phyloP scores from a whole-genome alignment of 2,888 invertebrate genomes.

The Thereva unica region DNA sequence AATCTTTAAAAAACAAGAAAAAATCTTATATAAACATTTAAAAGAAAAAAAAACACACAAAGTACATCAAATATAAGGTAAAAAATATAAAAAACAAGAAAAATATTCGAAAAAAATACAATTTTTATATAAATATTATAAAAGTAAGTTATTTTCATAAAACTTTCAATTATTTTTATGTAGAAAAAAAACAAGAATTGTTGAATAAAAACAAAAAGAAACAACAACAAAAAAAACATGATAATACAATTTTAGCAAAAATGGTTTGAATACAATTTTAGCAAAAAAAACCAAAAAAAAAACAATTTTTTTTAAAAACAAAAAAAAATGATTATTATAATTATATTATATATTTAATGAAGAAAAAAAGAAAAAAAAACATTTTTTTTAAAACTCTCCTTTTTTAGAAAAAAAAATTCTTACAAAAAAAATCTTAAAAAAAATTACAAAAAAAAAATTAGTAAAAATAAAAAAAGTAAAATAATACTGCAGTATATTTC shows the following conservation, averaged over 20 bases:
- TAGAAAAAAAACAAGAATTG: slow-evolving; percentile 17
- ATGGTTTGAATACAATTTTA: slow-evolving; percentile 9
- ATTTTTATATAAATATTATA: slow-evolving; percentile 25
- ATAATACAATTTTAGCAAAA: slow-evolving; percentile 26
- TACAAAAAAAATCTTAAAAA: slow-evolving; percentile 14
- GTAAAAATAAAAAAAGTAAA: slow-evolving; percentile 20
- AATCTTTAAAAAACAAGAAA: slow-evolving; percentile 34
- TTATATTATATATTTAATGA: background rate
- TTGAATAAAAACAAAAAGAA: background rate
- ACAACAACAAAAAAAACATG: too few species aligned
- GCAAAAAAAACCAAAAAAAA: background rate
- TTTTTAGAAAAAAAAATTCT: too few species aligned
- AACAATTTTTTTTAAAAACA: slow-evolving; percentile 11
- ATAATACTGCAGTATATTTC: slow-evolving; percentile 23
- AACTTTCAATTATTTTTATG: slow-evolving; percentile 41
- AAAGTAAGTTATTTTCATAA: slow-evolving; percentile 39
- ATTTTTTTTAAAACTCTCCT: too few species aligned
- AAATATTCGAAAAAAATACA: slow-evolving; percentile 27
- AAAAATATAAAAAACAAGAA: too few species aligned
- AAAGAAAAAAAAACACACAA: slow-evolving; percentile 34
- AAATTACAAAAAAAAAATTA: slow-evolving; percentile 26
- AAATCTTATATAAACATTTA: slow-evolving; percentile 31
- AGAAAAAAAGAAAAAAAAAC: too few species aligned
- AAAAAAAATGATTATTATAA: slow-evolving; percentile 1
- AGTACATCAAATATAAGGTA: slow-evolving; percentile 30